A percentile compares a stretch with the other conserved stretches of the same genome.
phyloP scores from a whole-genome alignment of 2,888 invertebrate genomes.

The Troilus luridus region DNA sequence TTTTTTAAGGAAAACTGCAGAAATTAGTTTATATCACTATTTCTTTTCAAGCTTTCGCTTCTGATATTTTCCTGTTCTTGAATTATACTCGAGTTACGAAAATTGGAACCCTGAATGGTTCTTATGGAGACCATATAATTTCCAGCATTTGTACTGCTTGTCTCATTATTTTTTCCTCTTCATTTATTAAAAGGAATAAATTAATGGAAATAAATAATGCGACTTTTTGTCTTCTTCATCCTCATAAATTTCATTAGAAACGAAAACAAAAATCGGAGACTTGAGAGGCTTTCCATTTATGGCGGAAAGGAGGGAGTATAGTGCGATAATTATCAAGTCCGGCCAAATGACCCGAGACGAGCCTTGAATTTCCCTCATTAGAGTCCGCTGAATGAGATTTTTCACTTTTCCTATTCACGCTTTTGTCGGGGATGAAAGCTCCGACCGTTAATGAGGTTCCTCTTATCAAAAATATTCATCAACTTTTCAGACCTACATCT shows the following conservation, averaged over 20 bases:
- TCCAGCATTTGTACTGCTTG: neutral
- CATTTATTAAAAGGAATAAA: neutral
- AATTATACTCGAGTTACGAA: too few relatives aligned
- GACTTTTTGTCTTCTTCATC: neutral
- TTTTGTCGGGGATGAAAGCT: slow-evolving; percentile 37
- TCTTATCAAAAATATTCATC: slow-evolving; percentile 45
- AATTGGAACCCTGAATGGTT: too few relatives aligned
- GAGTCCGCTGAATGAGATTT: slow-evolving; percentile 22
- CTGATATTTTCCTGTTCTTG: too few relatives aligned
- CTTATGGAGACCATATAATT: neutral
- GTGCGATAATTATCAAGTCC: slow-evolving; percentile 45
- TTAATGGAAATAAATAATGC: slow-evolving; percentile 24
- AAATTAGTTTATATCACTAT: too few relatives aligned
- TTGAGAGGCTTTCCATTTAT: neutral
- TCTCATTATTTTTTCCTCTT: neutral
- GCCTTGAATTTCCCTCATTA: slow-evolving; percentile 48
- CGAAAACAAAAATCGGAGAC: neutral
- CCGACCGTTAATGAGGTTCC: slow-evolving; percentile 45
- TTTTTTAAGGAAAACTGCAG: too few relatives aligned
- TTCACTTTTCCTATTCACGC: slow-evolving; percentile 45
- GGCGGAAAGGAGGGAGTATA: slow-evolving; percentile 36
- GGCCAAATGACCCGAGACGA: slow-evolving; percentile 6
- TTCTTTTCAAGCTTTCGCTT: too few relatives aligned
- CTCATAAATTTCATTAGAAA: slow-evolving; percentile 27
- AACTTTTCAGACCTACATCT: neutral